Conservation (phyloP, 2,888 invertebrate genomes). For the Aspidapion aeneum region DNA sequence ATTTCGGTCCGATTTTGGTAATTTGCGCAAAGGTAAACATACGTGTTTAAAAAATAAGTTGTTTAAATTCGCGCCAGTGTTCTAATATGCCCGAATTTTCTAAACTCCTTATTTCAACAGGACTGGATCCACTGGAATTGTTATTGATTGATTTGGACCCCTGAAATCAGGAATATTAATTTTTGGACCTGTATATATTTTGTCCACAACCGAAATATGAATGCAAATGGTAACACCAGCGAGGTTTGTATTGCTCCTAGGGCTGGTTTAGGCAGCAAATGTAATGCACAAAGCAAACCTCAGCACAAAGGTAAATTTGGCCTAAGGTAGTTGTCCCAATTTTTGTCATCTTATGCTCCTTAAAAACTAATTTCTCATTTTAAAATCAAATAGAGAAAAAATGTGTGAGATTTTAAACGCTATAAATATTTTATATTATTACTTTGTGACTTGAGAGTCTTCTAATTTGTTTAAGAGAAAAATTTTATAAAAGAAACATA, state of each 20-base stretch:
- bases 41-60: neutral
- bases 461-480: too few species aligned
- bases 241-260: neutral
- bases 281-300: neutral
- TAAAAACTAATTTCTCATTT: too few species aligned
- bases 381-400: too few species aligned
- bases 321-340: too few species aligned
- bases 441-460: too few species aligned
- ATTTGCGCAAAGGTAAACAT: neutral
- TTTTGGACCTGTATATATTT: neutral
- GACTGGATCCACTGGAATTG: neutral
- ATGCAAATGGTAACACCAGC: neutral
- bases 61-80: neutral
- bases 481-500: too few species aligned
- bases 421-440: too few species aligned
- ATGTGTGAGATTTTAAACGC: too few species aligned
- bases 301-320: too few species aligned
- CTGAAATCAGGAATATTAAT: neutral
- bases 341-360: too few species aligned
- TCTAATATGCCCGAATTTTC: neutral
- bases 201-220: neutral
- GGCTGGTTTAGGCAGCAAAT: neutral
- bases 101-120: neutral
- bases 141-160: neutral
- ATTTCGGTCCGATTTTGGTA: neutral